Percentiles rank a stretch among this genome's conserved stretches.
phyloP scores from a whole-genome alignment of 2,888 invertebrate species.

The Agrenia bidenticulata region DNA sequence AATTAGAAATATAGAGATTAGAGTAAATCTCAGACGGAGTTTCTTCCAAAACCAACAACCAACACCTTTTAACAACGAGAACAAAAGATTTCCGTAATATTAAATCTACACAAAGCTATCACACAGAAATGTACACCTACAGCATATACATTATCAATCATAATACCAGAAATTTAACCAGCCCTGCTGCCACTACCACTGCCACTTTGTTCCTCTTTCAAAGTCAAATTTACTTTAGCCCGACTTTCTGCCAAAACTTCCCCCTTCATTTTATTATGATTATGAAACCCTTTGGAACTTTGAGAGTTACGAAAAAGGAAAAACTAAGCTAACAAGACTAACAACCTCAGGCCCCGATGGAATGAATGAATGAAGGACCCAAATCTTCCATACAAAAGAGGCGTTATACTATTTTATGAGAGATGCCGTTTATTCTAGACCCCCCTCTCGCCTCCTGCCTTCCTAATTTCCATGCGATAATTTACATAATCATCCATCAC shows the following conservation, averaged over 20 bases:
- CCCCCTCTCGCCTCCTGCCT: constrained; percentile 6
- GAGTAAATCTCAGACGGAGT: too few species aligned
- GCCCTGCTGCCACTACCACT: not conserved
- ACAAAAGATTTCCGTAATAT: too few species aligned
- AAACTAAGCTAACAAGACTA: not conserved
- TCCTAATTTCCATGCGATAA: constrained; percentile 23
- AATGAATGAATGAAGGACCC: not conserved
- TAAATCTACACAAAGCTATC: too few species aligned
- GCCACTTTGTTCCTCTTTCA: constrained; percentile 6
- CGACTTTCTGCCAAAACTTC: not conserved
- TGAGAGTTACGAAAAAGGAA: not conserved
- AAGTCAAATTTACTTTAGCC: constrained; percentile 3
- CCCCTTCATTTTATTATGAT: constrained; percentile 5
- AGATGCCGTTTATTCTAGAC: constrained; percentile 12
- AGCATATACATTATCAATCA: too few species aligned
- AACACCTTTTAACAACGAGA: too few species aligned
- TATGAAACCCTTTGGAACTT: not conserved
- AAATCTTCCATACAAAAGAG: not conserved
- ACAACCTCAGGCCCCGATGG: not conserved
- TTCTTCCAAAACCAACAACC: too few species aligned
- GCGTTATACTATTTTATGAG: not conserved
- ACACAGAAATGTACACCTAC: too few species aligned
- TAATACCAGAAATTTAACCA: too few species aligned
- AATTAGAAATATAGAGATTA: too few species aligned
- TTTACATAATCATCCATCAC: constrained; percentile 26